Conservation (phyloP, 2,888 invertebrate genomes). For the Heliothis peltigera region DNA sequence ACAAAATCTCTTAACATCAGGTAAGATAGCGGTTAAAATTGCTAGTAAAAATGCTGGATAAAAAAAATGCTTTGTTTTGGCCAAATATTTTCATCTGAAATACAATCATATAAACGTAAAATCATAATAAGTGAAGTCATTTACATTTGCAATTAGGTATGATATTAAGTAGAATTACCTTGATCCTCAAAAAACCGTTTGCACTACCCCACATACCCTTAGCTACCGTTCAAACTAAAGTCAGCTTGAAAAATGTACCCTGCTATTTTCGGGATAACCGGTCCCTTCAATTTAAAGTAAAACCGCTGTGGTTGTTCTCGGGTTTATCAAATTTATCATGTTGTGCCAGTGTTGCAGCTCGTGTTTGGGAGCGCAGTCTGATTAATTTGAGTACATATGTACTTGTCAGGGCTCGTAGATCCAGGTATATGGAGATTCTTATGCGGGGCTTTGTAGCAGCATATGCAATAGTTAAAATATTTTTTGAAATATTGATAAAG, state of each 20-base stretch:
- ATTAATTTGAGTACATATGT: background rate
- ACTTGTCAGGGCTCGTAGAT: background rate
- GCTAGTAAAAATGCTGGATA: too few species aligned
- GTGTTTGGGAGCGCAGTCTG: background rate
- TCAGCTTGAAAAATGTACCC: slow-evolving; percentile 39
- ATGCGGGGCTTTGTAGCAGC: background rate
- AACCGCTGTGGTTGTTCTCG: slow-evolving; percentile 26
- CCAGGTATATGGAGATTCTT: background rate
- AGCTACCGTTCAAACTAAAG: background rate
- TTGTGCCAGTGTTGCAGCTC: slow-evolving; percentile 16
- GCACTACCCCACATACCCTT: background rate
- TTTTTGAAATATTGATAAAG: too few species aligned
- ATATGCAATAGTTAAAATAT: too few species aligned
- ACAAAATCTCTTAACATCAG: too few species aligned
- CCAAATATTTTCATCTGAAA: too few species aligned
- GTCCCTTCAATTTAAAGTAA: slow-evolving; percentile 45
- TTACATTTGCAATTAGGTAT: too few species aligned
- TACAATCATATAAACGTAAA: too few species aligned
- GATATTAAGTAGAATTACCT: too few species aligned
- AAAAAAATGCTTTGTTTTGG: too few species aligned
- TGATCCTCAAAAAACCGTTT: background rate
- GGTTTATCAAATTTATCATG: slow-evolving; percentile 42
- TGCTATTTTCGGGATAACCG: slow-evolving; percentile 13
- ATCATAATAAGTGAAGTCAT: too few species aligned
- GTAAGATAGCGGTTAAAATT: too few species aligned